Conservation (phyloP, 2,797 vertebrate genomes). For the Loriculus beryllinus region DNA sequence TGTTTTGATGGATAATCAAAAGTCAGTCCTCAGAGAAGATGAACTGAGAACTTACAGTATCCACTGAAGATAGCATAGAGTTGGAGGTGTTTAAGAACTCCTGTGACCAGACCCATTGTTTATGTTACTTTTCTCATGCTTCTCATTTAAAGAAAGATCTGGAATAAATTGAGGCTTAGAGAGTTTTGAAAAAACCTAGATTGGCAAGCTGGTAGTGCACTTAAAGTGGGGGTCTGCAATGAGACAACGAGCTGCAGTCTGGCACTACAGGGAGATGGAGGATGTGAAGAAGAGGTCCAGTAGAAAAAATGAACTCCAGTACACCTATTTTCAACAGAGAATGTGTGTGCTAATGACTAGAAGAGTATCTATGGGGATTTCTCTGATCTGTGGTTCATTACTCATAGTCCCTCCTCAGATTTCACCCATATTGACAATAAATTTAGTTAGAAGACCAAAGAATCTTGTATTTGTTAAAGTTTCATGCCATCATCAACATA, state of each 20-base stretch:
- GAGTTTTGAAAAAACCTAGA: not conserved
- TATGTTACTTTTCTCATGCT: conserved; percentile 7
- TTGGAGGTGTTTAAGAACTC: not conserved
- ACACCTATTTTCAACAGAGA: conserved; percentile 46
- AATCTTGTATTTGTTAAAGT: conserved; percentile 49
- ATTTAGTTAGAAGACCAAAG: conserved; percentile 25
- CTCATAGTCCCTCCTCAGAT: conserved; percentile 57
- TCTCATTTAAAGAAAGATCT: conserved; percentile 26
- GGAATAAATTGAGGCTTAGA: conserved; percentile 42
- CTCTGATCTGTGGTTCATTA: conserved; percentile 63
- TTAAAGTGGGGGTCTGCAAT: not conserved
- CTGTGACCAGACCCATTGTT: not conserved
- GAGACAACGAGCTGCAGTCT: conserved; percentile 31
- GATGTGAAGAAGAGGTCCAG: conserved; percentile 28
- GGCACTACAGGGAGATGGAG: conserved; percentile 15
- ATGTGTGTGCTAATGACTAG: conserved; percentile 55
- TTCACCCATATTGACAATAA: conserved; percentile 65
- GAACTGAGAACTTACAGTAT: not conserved
- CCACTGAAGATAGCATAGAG: not conserved
- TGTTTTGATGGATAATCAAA: not conserved
- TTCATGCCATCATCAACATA: conserved; percentile 35
- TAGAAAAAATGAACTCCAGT: conserved; percentile 35
- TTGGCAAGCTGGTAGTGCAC: not conserved
- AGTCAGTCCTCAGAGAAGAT: not conserved
- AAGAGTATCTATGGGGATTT: conserved; percentile 53